Evolutionary conservation across 2,113 vertebrate species (phyloP).

Genomic region (Halichoerus grypus): DNA sequence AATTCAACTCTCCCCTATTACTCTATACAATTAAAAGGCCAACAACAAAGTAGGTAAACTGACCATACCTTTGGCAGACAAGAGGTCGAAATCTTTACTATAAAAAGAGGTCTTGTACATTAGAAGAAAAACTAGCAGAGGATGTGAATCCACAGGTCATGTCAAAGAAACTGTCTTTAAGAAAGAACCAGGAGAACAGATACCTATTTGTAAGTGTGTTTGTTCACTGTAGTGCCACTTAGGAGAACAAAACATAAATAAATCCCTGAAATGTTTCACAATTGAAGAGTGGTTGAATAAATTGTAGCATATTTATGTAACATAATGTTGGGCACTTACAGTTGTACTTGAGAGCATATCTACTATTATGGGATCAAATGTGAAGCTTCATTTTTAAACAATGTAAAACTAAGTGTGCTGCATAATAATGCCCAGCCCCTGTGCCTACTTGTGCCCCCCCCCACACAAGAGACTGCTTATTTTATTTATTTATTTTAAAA

Average conservation of each 20-base stretch:
- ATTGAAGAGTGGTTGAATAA: not conserved
- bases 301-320: not conserved
- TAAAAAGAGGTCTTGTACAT: not conserved
- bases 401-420: not conserved
- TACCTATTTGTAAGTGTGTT: not conserved
- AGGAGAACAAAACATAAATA: not conserved
- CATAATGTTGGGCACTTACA: not conserved
- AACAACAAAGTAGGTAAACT: not conserved
- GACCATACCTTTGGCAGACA: not conserved
- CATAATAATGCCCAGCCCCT: not conserved
- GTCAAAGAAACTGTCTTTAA: not conserved
- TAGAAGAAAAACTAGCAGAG: not conserved
- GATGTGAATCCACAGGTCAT: not conserved
- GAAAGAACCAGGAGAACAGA: not conserved
- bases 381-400: constrained; percentile 18
- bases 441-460: not conserved
- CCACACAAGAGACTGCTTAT: accelerated
- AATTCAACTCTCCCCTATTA: not conserved
- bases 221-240: not conserved
- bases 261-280: not conserved
- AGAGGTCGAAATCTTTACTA: not conserved
- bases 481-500: not conserved
- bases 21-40: not conserved
- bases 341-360: not conserved
- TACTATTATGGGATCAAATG: not conserved